Base-by-base conservation (phyloP, 2,113 vertebrate genomes). In the Zosterops lateralis region DNA sequence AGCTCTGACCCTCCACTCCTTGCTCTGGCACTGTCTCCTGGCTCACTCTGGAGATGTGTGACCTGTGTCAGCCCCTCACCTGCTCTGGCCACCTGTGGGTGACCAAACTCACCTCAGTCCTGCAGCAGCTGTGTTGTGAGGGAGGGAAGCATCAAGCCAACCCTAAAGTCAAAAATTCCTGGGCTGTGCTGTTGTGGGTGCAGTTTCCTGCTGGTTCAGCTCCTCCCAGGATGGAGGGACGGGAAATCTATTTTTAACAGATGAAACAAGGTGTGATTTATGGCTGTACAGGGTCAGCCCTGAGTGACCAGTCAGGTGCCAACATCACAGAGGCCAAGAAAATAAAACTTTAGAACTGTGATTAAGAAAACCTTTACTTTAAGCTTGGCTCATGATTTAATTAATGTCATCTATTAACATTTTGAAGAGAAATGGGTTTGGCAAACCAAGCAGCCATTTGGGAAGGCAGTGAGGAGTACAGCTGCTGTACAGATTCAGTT, bases 391-490 rank as follows among this genome's bases (percentile, higher is more conserved):
- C 34, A 0, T 47, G 68, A 36, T 94, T 84, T 76, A 66, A 73
- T 92, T 87, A 17, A 86, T 60, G 58, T 78, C 57, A 76, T 72
- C 66, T 92, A 81, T 92, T 89, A 93, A 72, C 74, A 57, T 89
- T 89, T 64, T 73, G 74, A 50, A 85, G 90, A 91, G 73, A 47
- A 76, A 68, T 61, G 62, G n/a, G 17, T 95, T 91, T 93, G 84
- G 96, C 93, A 91, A 62, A 56, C 57, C 61, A 61, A 84, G 66
- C 34, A 70, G 83, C 75, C 50, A 32, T 72, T 81, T 78, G 56
- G 75, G 72, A 70, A 78, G 73, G 32, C 56, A 66, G 76, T 56
- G 57, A 90, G 86, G 29, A 89, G 57, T 15, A 21, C 51, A 58
- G 95, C 75, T 70, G 76, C 61, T 71, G 29, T 48, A n/a, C 29